Evolutionary conservation across 1,140 invertebrate genomes (phyloP).

Genomic region (Cryptotermes secundus): DNA sequence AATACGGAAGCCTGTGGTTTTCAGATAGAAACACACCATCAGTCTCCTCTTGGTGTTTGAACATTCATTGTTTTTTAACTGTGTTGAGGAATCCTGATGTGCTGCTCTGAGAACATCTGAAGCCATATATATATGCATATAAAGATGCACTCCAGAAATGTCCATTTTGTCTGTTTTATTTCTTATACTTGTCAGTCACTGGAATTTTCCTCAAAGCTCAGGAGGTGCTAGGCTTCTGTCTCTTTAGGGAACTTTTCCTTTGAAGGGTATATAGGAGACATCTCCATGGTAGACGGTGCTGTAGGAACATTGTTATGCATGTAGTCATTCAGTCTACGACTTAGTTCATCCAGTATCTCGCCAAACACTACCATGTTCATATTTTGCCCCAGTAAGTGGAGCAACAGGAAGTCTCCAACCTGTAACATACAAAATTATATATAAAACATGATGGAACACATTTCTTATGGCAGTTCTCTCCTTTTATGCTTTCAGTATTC

Average conservation of each 20-base stretch:
- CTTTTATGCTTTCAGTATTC: too few species aligned
- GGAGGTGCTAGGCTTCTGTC: conserved; percentile 67
- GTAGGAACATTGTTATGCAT: conserved; percentile 73
- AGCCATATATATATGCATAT: too few species aligned
- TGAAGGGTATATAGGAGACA: conserved; percentile 79
- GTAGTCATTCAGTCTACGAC: conserved; percentile 58
- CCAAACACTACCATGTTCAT: conserved; percentile 77
- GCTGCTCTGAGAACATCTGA: too few species aligned
- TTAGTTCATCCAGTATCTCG: conserved; percentile 68
- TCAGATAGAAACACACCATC: too few species aligned
- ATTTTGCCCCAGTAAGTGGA: conserved; percentile 82
- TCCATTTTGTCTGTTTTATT: too few species aligned
- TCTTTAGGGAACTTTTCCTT: conserved; percentile 75
- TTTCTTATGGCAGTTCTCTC: too few species aligned
- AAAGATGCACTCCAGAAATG: too few species aligned
- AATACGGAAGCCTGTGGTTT: too few species aligned
- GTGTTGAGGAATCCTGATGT: too few species aligned
- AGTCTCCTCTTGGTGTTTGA: too few species aligned
- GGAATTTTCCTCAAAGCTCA: conserved; percentile 15
- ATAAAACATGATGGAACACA: too few species aligned
- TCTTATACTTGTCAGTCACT: neutral
- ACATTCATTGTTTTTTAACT: too few species aligned
- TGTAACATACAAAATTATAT: conserved; percentile 45
- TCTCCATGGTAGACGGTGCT: conserved; percentile 78
- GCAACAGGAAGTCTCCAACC: conserved; percentile 81